These are phyloP conservation scores for Leucoma salicis DNA, from an alignment of 2,888 invertebrate genomes.

Conservation along the genomic window DNA sequence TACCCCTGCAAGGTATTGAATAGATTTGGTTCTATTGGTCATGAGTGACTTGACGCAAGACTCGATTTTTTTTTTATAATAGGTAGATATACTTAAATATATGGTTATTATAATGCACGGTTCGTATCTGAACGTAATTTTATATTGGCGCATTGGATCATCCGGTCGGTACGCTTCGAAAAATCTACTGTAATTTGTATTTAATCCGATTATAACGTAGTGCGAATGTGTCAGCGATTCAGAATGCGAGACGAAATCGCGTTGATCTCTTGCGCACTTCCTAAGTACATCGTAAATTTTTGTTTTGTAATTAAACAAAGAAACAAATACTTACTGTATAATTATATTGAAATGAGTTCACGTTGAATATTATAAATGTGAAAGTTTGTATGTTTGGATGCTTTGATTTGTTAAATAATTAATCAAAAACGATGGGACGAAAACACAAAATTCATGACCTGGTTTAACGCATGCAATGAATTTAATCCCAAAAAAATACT, in stretches of 20 bases:
- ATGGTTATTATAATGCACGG: conserved; percentile 48
- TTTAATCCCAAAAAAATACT: no score
- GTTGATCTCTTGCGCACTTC: conserved; percentile 70
- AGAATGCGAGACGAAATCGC: conserved; percentile 77
- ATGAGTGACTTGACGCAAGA: conserved; percentile 63
- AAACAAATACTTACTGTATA: no score
- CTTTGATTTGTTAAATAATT: no score
- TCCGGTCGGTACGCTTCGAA: conserved; percentile 58
- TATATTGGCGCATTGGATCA: conserved; percentile 63
- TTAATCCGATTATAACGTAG: conserved; percentile 66
- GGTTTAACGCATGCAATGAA: no score
- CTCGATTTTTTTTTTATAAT: no score
- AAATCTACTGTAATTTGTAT: conserved; percentile 62
- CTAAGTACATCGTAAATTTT: conserved; percentile 65
- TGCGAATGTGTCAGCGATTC: conserved; percentile 65
- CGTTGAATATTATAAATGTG: no score
- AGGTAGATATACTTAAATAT: conserved; percentile 56
- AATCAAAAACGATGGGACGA: no score
- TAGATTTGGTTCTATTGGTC: conserved; percentile 53
- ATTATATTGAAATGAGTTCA: no score
- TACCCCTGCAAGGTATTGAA: conserved; percentile 49
- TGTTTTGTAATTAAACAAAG: no score
- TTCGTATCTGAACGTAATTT: conserved; percentile 52
- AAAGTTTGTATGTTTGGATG: no score
- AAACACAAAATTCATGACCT: no score